These are phyloP conservation scores for Hyposoter didymator DNA, from an alignment of 2,888 invertebrate species.

Conservation along the genomic window DNA sequence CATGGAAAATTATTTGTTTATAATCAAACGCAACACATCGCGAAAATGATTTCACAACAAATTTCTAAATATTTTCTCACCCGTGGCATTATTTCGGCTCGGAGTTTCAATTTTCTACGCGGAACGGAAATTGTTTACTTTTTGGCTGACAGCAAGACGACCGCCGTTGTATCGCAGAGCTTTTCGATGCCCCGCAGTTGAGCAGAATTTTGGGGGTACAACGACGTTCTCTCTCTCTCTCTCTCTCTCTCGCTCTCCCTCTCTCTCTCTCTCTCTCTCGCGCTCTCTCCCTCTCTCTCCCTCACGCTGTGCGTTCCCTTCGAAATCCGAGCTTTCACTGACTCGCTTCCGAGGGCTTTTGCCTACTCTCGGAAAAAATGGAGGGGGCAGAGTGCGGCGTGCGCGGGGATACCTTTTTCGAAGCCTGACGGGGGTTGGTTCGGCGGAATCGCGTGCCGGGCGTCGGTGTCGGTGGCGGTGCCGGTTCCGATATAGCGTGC, in stretches of 20 bases:
- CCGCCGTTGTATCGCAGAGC: conserved; percentile 77
- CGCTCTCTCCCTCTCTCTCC: conserved; percentile 41
- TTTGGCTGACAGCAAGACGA: conserved; percentile 52
- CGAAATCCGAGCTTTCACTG: conserved; percentile 78
- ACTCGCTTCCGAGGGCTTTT: conserved; percentile 68
- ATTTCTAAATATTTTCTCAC: conserved; percentile 58
- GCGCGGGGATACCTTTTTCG: conserved; percentile 29
- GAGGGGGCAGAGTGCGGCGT: conserved; percentile 20
- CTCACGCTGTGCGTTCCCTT: conserved; percentile 73
- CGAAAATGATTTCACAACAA: neutral
- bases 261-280: conserved; percentile 48
- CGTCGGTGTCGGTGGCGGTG: conserved; percentile 70
- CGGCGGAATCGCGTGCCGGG: conserved; percentile 77
- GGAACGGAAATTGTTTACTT: conserved; percentile 19
- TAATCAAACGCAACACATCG: neutral
- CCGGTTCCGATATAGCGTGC: conserved; percentile 64
- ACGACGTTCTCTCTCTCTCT: conserved; percentile 31
- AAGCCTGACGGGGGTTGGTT: conserved; percentile 6
- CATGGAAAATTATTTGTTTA: neutral
- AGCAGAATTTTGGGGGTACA: conserved; percentile 54
- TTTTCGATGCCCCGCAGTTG: conserved; percentile 68
- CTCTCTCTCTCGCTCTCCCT: conserved; percentile 46
- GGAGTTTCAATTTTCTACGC: conserved; percentile 23
- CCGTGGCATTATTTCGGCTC: conserved; percentile 67
- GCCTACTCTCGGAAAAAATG: conserved; percentile 17